phyloP scores from a whole-genome alignment of 2,113 vertebrate species.

The Conger conger region DNA sequence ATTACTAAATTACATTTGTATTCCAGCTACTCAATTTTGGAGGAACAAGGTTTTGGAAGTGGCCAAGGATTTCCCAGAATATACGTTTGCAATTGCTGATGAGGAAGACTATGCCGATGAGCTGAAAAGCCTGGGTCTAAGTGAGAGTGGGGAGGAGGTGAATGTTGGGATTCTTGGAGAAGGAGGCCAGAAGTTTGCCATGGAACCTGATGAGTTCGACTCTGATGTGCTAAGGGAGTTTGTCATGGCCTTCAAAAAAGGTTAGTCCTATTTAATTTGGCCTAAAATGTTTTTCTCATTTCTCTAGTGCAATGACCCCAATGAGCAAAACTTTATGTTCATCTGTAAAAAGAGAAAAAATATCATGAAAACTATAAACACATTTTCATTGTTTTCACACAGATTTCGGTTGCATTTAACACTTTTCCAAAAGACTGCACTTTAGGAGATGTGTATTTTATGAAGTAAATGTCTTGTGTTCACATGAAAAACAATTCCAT shows the following conservation, averaged over 20 bases:
- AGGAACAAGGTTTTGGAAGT: slow-evolving; percentile 90
- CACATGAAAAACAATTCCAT: too few relatives aligned
- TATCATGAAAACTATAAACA: too few relatives aligned
- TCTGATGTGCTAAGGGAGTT: slow-evolving; percentile 82
- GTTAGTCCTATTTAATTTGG: slow-evolving; percentile 53
- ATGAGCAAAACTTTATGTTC: too few relatives aligned
- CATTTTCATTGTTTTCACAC: too few relatives aligned
- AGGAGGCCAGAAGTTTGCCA: slow-evolving; percentile 84
- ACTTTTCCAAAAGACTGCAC: too few relatives aligned
- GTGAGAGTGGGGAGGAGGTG: slow-evolving; percentile 94
- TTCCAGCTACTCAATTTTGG: slow-evolving; percentile 96
- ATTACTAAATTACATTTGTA: background rate
- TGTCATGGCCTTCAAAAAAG: slow-evolving; percentile 89
- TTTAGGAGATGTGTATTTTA: too few relatives aligned
- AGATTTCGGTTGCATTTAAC: too few relatives aligned
- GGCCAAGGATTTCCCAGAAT: slow-evolving; percentile 94
- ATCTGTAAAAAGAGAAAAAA: too few relatives aligned
- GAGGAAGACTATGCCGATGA: slow-evolving; percentile 92
- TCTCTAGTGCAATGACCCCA: too few relatives aligned
- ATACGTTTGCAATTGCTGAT: slow-evolving; percentile 88
- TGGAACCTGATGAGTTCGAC: slow-evolving; percentile 94
- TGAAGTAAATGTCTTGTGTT: too few relatives aligned
- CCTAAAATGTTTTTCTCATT: background rate
- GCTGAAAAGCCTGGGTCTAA: slow-evolving; percentile 88
- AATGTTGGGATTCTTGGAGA: slow-evolving; percentile 85